phyloP scores from a whole-genome alignment of 2,888 invertebrate species.

The Oligia strigilis region DNA sequence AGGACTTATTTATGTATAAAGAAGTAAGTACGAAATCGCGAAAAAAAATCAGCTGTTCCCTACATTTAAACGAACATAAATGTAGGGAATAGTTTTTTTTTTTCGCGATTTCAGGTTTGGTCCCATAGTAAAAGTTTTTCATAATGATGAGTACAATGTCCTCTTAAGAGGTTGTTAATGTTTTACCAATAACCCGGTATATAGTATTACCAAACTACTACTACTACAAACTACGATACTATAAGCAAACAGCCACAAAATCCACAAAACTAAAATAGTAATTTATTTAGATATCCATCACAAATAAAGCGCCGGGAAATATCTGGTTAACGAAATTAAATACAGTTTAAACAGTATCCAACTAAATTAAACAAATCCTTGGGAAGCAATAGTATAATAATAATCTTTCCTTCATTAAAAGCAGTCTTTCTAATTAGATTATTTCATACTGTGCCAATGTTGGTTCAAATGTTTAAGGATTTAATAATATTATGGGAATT shows the following conservation, averaged over 20 bases:
- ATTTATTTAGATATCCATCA: constrained; percentile 8
- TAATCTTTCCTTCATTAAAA: constrained; percentile 17
- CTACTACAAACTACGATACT: no score
- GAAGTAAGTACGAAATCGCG: no score
- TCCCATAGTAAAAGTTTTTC: no score
- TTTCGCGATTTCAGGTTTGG: no score
- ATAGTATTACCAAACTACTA: no score
- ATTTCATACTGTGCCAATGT: constrained; percentile 2
- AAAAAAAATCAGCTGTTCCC: no score
- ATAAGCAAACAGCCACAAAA: not conserved
- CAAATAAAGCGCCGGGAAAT: constrained; percentile 11
- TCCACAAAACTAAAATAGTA: not conserved
- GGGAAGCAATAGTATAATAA: constrained; percentile 15
- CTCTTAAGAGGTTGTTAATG: no score
- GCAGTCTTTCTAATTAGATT: constrained; percentile 6
- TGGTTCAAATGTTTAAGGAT: not conserved
- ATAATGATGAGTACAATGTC: no score
- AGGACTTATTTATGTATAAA: no score
- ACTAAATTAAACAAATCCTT: constrained; percentile 27
- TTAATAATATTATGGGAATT: not conserved
- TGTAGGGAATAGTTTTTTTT: no score
- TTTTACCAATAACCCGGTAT: no score
- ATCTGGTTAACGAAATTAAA: constrained; percentile 13
- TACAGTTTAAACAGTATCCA: not conserved
- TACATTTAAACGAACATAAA: no score